phyloP scores from a whole-genome alignment of 2,113 vertebrate genomes.

The Lepisosteus osseus region DNA sequence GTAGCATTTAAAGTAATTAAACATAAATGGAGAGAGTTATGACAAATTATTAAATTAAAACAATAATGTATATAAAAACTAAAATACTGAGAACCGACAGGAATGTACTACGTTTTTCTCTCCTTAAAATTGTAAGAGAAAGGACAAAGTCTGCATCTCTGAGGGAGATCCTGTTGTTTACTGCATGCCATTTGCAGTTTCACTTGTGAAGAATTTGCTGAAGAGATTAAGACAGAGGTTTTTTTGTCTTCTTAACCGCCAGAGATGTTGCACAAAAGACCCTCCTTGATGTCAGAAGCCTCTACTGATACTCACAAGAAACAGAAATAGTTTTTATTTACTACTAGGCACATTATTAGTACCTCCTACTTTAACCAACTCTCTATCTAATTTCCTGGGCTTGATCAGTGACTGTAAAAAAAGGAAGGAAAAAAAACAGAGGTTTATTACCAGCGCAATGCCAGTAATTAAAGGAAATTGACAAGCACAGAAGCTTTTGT shows the following conservation, averaged over 20 bases:
- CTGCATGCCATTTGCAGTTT: conserved; percentile 49
- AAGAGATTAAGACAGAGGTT: conserved; percentile 54
- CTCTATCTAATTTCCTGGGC: conserved; percentile 78
- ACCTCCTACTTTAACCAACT: conserved; percentile 69
- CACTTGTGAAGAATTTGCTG: conserved; percentile 48
- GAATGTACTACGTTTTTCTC: background rate
- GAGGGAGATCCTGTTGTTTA: conserved; percentile 51
- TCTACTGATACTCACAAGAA: conserved; percentile 4
- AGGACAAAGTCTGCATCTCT: background rate
- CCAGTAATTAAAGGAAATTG: conserved; percentile 89
- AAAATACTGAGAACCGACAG: too few relatives aligned
- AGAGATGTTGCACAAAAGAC: conserved; percentile 44
- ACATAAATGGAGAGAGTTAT: too few relatives aligned
- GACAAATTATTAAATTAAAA: too few relatives aligned
- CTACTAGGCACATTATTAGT: conserved; percentile 48
- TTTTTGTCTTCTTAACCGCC: conserved; percentile 44
- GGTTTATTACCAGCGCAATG: conserved; percentile 83
- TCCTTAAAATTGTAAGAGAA: background rate
- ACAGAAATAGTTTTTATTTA: conserved; percentile 54
- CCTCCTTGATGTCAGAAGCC: background rate
- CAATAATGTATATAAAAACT: too few relatives aligned
- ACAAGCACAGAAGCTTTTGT: conserved; percentile 83
- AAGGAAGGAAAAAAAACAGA: conserved; percentile 38
- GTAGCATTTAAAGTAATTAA: too few relatives aligned
- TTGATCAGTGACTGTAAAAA: conserved; percentile 69